Base-by-base conservation (phyloP, 2,888 invertebrate genomes). In the Cheilosia soror region DNA sequence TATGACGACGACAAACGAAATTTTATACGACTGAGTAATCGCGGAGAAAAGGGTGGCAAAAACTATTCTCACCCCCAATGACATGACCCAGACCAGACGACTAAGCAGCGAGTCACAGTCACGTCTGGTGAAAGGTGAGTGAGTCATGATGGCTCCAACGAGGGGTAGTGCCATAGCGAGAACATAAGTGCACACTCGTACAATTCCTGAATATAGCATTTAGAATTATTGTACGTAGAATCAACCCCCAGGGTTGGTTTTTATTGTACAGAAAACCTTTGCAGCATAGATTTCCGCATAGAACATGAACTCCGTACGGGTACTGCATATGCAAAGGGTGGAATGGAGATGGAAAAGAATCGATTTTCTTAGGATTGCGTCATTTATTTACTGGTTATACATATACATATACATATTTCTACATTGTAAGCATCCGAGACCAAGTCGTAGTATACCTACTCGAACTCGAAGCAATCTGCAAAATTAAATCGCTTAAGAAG, bases 61-160 rank as follows among this genome's bases (percentile, higher is more conserved):
- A 51, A 25, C 49, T 7, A 49, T 25, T 40, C 27, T 9, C 65
- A 66, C 27, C 49, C 40, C 40, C 42, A 31, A 11, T 9, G 27
- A 7, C 51, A 71, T 78, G 71, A 72, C 71, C 78, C 78, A 78
- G 78, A 78, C 78, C 78, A 78, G 78, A 78, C 65, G 79, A 51
- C 72, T 65, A 51, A 58, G 31, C 49, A 53, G 13, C n/a, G n/a
- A n/a, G n/a, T n/a, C n/a, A n/a, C n/a, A 66, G 49, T 53, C 51
- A 72, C 25, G 72, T 72, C 72, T 79, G 79, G 0, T 37, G 37
- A 42, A 60, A 42, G 79, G 58, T 60, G 71, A 31, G 47, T 79
- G 79, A 72, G 72, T 79, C 79, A 79, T 58, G 42, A 33, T 51
- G 33, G 33, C 11, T 5, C 15, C 31, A 40, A 20, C 0, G 13